Base-by-base conservation (phyloP, 37 sponge, comb jelly and placozoan genomes). In the Aplysina aerophoba region DNA sequence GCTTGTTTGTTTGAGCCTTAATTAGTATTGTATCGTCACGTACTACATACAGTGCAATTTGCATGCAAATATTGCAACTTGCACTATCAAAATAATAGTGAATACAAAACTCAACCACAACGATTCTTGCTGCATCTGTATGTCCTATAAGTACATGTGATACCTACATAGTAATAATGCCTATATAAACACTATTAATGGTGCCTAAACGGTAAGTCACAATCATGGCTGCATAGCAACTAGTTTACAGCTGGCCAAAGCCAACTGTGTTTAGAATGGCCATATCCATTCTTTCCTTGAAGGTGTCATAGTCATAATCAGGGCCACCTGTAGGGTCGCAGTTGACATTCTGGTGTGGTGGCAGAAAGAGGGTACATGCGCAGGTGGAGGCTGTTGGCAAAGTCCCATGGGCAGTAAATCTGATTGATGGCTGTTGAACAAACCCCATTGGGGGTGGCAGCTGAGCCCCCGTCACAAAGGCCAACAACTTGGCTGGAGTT, bases 311-410 rank as follows among this genome's bases (percentile, higher is more conserved):
- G 24, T 44, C 50, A 44, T 25, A 25, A 22, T 81, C 63, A 6
- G 63, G 50, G 50, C 50, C 50, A 44, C 50, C 50, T 44, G 50
- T 8, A 44, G 50, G 50, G 8, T 44, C 50, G 8, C 50, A 44
- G 50, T 44, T 44, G 50, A 44, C 50, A 44, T 44, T 44, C 50
- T 44, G 50, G 50, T 8, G 50, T 44, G 8, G 28, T 25, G 82
- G 82, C 13, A 81, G 63, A 28, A 15, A 37, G 21, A 81, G 63
- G 15, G 28, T 25, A 20, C n/a, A 31, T 17, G 82, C 19, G 38
- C 82, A 81, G 19, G 82, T 81, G 34, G 82, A 81, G n/a, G 63
- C 82, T 57, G 63, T 59, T 27, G 82, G 82, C 61, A 60, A 35
- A 16, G 30, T 81, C 37, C 27, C 58, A 33, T 81, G 60, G 22